These are phyloP conservation scores for Tarsius wallacei DNA, from an alignment of 2,797 vertebrate genomes.

Conservation along the genomic window DNA sequence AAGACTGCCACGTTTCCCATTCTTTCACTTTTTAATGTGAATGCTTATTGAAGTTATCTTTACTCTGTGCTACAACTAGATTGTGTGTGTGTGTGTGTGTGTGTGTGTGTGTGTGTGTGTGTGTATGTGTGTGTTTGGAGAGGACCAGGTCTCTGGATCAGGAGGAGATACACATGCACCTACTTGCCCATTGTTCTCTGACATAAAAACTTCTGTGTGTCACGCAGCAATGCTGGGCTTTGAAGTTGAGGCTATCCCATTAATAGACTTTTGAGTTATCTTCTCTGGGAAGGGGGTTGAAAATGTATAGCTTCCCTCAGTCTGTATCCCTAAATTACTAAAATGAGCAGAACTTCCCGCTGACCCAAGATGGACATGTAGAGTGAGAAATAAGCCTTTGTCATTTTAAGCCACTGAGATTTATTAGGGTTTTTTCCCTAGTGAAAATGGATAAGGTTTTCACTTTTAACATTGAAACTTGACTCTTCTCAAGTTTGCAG, in stretches of 20 bases:
- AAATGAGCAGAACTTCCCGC: neutral
- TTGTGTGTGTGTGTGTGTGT: neutral
- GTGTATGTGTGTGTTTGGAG: neutral
- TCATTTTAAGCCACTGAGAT: neutral
- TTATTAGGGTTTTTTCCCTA: neutral
- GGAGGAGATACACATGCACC: neutral
- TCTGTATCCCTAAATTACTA: neutral
- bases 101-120: neutral
- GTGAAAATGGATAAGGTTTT: slow-evolving; percentile 15
- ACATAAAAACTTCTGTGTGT: neutral
- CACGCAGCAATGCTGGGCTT: neutral
- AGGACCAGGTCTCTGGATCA: neutral
- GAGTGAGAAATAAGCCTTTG: neutral
- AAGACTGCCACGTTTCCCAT: neutral
- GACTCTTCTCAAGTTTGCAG: neutral
- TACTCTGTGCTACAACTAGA: neutral
- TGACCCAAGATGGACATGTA: neutral
- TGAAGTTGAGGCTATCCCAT: neutral
- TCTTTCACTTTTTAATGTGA: slow-evolving; percentile 2
- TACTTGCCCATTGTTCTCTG: neutral
- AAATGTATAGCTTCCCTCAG: neutral
- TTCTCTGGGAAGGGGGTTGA: neutral
- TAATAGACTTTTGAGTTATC: neutral
- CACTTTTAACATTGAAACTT: slow-evolving; percentile 40
- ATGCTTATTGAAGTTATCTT: neutral